phyloP scores from a whole-genome alignment of 2,797 vertebrate genomes.

The Lacerta viridis region DNA sequence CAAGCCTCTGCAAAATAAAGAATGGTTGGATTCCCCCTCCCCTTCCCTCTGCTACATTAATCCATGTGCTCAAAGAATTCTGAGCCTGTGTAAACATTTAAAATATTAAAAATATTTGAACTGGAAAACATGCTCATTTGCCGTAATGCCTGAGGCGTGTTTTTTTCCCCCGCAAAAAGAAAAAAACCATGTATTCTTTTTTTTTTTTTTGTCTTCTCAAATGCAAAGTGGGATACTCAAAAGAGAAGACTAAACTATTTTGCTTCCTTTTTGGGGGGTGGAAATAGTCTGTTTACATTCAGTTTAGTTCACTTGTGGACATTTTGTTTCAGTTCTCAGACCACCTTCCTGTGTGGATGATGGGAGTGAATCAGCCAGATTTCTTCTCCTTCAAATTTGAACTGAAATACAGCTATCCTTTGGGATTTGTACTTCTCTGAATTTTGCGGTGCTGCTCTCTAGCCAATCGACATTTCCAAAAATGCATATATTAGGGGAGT shows the following conservation, averaged over 20 bases:
- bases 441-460: no score
- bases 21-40: conserved; percentile 25
- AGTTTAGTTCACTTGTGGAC: conserved; percentile 39
- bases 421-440: no score
- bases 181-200: conserved; percentile 59
- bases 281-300: conserved; percentile 46
- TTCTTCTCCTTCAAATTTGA: conserved; percentile 30
- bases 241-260: conserved; percentile 44
- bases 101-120: conserved; percentile 75
- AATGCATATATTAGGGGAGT: no score
- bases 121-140: conserved; percentile 60
- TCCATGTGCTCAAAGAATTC: conserved; percentile 58
- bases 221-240: conserved; percentile 57
- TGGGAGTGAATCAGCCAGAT: conserved; percentile 11
- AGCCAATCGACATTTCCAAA: no score
- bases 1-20: conserved; percentile 59
- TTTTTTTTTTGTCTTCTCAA: conserved; percentile 45
- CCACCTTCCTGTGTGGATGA: conserved; percentile 14
- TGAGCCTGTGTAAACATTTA: conserved; percentile 67
- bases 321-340: conserved; percentile 63
- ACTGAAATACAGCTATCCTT: no score
- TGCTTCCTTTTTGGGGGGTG: not conserved
- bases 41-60: conserved; percentile 41
- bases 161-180: conserved; percentile 31
- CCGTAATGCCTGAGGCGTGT: conserved; percentile 56